Evolutionary conservation across 2,113 vertebrate species (phyloP).

Genomic region (Macquaria ambigua): DNA sequence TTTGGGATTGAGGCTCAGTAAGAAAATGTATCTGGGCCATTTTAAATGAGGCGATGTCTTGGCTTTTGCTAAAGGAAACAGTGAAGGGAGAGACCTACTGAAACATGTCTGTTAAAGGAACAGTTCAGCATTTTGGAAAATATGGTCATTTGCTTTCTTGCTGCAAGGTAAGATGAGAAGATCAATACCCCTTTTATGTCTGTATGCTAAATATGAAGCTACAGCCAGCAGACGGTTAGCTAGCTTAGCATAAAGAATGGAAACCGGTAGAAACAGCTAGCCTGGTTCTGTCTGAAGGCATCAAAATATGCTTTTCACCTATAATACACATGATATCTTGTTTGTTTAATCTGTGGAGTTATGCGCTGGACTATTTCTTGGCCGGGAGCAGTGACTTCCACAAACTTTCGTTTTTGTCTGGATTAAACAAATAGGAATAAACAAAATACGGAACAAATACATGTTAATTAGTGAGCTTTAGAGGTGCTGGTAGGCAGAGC

Average conservation of each 20-base stretch:
- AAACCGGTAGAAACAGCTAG: background rate
- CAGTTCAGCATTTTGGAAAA: background rate
- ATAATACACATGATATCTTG: background rate
- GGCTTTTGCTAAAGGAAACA: background rate
- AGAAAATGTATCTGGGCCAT: constrained; percentile 71
- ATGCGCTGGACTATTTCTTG: background rate
- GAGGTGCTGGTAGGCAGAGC: background rate
- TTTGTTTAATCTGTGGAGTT: background rate
- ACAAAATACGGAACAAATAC: background rate
- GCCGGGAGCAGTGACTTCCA: background rate
- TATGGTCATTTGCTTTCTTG: background rate
- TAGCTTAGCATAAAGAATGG: background rate
- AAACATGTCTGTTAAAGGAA: constrained; percentile 1
- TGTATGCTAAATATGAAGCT: background rate
- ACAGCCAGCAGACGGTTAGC: background rate
- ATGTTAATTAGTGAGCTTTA: background rate
- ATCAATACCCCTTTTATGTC: background rate
- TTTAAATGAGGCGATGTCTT: constrained; percentile 50
- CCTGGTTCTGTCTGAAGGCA: background rate
- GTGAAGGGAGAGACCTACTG: too few species aligned
- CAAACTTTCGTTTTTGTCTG: background rate
- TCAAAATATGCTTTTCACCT: background rate
- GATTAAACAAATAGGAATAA: background rate
- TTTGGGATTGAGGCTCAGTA: constrained; percentile 69
- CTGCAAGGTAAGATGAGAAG: background rate